Evolutionary conservation across 1,140 invertebrate species (phyloP), one percentile per base, ranked within the genome.

Genomic region (Cardiocondyla obscurior): DNA sequence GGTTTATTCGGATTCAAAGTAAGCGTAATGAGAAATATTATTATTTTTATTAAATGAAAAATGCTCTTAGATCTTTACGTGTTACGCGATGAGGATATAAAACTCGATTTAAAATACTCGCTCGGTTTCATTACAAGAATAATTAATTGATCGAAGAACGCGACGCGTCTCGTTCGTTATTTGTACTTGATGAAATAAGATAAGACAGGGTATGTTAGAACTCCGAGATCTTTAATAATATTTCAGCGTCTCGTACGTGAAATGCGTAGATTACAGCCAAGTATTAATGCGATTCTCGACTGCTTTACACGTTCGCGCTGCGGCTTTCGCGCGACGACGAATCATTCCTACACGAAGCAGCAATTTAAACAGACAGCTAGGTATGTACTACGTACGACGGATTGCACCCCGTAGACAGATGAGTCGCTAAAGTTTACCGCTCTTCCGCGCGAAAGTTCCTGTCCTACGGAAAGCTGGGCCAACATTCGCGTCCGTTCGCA

Each of bases 291-390:
- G 74, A 67, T 77, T 77, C 7, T 22, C 74, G 74, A 53, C 74
- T 77, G 74, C 74, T 77, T 67, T 77, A 67, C 60, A 65, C 46
- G 46, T 33, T 22, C 33, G 16, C 44, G 16, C 51, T 60, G 53
- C 22, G 73, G 58, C 30, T 77, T n/a, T 77, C 58, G 30, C 58
- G 3, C 73, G 58, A 19, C 57, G 57, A 77, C 74, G 74, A 77
- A 67, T 77, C 74, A 65, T 77, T 77, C 60, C 58, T 51, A 77
- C 58, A 65, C 60, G 60, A 65, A 77, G 74, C 74, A 51, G 44
- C 74, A 53, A 77, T 77, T 65, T 53, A 28, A 65, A 46, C 44
- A 77, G 60, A 77, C 60, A 77, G 74, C 44, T 28, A 33, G 53
- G 36, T 67, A 51, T 65, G 44, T 64, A 51, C 60, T 46, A 39